These are phyloP conservation scores for Bombus waltoni DNA, from an alignment of 1,140 invertebrate species.

Conservation along the genomic window DNA sequence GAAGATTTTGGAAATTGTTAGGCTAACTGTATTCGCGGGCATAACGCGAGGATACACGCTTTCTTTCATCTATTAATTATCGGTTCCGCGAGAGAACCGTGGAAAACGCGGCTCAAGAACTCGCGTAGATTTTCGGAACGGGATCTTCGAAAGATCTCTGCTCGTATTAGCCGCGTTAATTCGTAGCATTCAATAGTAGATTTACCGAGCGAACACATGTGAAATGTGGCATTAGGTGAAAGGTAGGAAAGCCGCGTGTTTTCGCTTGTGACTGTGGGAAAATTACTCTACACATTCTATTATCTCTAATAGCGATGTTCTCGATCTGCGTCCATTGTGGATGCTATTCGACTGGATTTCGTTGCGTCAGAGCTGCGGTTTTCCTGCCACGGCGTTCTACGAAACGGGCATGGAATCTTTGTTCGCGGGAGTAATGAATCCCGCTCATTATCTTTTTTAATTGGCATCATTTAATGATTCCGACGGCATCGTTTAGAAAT, in stretches of 20 bases:
- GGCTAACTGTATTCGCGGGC: background rate
- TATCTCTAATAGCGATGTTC: conserved; percentile 70
- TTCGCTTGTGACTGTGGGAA: conserved; percentile 62
- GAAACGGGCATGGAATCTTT: conserved; percentile 60
- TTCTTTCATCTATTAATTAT: conserved; percentile 18
- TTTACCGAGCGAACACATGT: conserved; percentile 38
- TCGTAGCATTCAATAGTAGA: conserved; percentile 20
- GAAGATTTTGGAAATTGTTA: background rate
- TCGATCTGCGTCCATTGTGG: conserved; percentile 69
- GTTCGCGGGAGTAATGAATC: conserved; percentile 42
- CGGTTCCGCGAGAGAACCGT: background rate
- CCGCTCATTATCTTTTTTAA: conserved; percentile 49
- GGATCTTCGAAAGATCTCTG: background rate
- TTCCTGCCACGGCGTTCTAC: conserved; percentile 50
- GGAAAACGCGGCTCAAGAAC: too few species aligned
- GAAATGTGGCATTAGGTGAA: conserved; percentile 57
- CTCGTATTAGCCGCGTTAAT: background rate
- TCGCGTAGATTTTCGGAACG: background rate
- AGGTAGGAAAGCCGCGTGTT: conserved; percentile 58
- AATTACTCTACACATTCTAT: conserved; percentile 67
- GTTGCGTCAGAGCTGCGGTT: conserved; percentile 59
- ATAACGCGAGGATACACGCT: background rate
- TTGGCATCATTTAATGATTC: conserved; percentile 51
- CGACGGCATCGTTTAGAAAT: conserved; percentile 49
- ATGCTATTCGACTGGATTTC: conserved; percentile 63